phyloP scores from a whole-genome alignment of 2,797 vertebrate genomes.

The Phalanger gymnotis region DNA sequence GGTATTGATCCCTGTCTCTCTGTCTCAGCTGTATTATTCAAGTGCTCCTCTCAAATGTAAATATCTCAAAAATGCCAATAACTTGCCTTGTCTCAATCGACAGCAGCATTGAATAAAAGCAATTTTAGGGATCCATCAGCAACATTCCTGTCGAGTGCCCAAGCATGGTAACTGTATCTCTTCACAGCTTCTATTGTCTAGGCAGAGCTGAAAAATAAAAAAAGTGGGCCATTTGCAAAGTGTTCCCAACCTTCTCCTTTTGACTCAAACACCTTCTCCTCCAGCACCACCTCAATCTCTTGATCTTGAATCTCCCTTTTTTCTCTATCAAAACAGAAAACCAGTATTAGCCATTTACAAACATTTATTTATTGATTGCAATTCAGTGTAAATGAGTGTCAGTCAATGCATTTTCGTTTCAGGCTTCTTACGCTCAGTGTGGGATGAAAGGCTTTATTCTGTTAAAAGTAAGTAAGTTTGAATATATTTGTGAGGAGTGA shows the following conservation, averaged over 20 bases:
- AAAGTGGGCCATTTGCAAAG: not conserved
- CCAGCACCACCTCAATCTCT: not conserved
- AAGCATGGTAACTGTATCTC: not conserved
- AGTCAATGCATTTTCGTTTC: not conserved
- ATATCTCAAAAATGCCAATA: not conserved
- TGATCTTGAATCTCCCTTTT: not conserved
- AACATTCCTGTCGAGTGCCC: rapidly evolving
- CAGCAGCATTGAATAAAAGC: not conserved
- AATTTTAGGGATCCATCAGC: not conserved
- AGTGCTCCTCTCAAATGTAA: not conserved
- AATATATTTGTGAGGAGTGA: not conserved
- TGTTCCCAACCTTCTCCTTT: not conserved
- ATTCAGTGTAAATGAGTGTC: not conserved
- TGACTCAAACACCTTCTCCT: not conserved
- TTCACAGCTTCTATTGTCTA: not conserved
- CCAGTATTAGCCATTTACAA: not conserved
- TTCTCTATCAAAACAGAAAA: not conserved
- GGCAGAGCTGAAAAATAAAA: not conserved
- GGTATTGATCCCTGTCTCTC: not conserved
- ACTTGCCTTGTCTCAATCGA: not conserved
- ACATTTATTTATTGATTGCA: not conserved
- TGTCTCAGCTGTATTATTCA: not conserved
- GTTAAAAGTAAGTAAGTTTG: not conserved
- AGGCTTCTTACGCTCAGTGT: not conserved
- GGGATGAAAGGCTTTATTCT: not conserved